These are phyloP conservation scores for Furcifer pardalis DNA, from an alignment of 2,797 vertebrate species.

Conservation along the genomic window DNA sequence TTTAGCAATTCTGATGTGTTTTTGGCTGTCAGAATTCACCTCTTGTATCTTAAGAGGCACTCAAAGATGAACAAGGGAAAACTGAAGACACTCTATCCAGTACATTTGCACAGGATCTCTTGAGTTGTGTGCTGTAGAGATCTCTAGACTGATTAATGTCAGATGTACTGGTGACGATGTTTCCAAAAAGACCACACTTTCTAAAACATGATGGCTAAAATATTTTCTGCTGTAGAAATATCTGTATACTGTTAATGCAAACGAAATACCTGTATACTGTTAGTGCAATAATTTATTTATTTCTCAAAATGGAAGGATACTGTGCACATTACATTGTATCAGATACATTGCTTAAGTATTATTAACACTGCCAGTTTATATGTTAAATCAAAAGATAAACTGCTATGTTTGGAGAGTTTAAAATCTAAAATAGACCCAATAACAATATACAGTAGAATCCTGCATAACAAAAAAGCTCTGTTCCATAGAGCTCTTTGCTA, in stretches of 20 bases:
- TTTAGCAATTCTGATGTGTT: constrained; percentile 33
- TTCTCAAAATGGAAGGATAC: constrained; percentile 4
- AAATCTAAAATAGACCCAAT: neutral
- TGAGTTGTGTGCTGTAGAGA: neutral
- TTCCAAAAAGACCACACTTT: neutral
- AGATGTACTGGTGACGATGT: constrained; percentile 7
- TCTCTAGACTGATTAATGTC: constrained; percentile 1
- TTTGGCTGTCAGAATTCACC: constrained; percentile 41
- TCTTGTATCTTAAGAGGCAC: neutral
- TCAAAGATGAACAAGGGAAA: neutral
- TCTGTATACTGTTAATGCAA: neutral
- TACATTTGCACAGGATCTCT: neutral
- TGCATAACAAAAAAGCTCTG: too few species aligned
- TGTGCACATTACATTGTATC: neutral
- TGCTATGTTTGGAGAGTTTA: neutral
- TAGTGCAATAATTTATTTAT: neutral
- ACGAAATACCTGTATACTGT: neutral
- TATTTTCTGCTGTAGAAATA: neutral
- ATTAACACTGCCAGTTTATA: neutral
- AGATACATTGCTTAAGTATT: neutral
- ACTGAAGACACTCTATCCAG: neutral
- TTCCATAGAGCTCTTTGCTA: too few species aligned
- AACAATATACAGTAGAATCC: too few species aligned
- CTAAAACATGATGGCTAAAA: constrained; percentile 8
- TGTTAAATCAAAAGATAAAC: neutral